Evolutionary conservation across 1,140 invertebrate genomes (phyloP), one percentile per base, ranked within the genome.

Genomic region (Homalodisca vitripennis): DNA sequence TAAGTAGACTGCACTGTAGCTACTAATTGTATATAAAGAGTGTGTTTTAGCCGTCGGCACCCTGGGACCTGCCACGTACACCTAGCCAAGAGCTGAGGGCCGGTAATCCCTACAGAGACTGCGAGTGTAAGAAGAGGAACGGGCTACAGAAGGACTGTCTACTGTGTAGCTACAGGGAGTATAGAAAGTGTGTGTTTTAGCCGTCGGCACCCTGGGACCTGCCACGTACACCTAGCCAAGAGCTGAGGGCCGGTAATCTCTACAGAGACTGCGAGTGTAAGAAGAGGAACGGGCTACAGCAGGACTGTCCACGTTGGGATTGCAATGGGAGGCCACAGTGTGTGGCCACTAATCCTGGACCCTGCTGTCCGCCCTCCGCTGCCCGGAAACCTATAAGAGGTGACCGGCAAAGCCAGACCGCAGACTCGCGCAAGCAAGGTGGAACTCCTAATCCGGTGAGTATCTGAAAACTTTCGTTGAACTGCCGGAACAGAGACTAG

Each of bases 41-140:
- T n/a, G n/a, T n/a, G n/a, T 60, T 60, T n/a, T 26, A 60, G 55
- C 55, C 55, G 10, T 26, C 55, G 1, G 55, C 55, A 60, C 55
- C 55, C 13, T 60, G 55, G 55, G 55, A 60, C 24, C 27, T 60
- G 10, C 55, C 55, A 6, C 55, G 55, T 26, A 60, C 55, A 2
- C 55, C 55, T 27, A 27, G 22, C 10, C 55, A 60, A 60, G 55
- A 60, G 27, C 24, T 60, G 10, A 26, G 55, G 6, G 14, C 55
- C 2, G 55, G 55, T 3, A 27, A 22, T 27, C 55, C 29, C 26
- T 60, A 60, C 26, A 26, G 10, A 10, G 10, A 26, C 26, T 60
- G 55, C n/a, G 14, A 29, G 10, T 60, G 55, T 60, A 13, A 12
- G 3, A 26, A 30, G 10, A 22, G 55, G 13, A 29, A 60, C n/a